Percentiles rank a stretch among this genome's conserved stretches.
phyloP scores from a whole-genome alignment of 2,797 vertebrate species.

The Hemibagrus guttatus region DNA sequence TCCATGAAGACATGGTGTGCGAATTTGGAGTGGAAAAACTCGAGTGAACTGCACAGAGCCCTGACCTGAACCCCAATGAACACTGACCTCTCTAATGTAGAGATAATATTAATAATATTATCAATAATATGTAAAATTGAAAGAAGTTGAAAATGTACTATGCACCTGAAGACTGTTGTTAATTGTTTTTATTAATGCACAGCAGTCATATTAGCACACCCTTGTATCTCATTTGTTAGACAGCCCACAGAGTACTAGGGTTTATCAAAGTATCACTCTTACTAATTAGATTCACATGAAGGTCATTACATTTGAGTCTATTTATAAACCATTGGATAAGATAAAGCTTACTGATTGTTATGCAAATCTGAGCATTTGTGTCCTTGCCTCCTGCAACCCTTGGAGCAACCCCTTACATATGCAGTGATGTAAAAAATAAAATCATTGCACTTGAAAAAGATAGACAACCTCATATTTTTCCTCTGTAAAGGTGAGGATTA shows the following conservation, averaged over 20 bases:
- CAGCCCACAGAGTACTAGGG: not conserved
- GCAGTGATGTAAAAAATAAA: not conserved
- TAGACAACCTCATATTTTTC: not conserved
- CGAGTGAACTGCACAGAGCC: not conserved
- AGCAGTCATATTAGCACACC: not conserved
- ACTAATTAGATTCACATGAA: slow-evolving; percentile 9
- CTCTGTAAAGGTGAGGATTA: not conserved
- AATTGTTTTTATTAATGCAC: not conserved
- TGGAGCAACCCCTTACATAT: not conserved
- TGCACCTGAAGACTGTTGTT: not conserved
- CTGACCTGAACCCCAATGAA: not conserved
- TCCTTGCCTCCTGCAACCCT: not conserved
- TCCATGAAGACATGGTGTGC: not conserved
- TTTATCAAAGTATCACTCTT: not conserved
- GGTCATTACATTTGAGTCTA: not conserved
- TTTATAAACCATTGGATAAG: not conserved
- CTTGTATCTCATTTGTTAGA: not conserved
- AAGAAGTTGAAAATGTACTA: slow-evolving; percentile 3
- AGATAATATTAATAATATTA: no score
- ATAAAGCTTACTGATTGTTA: not conserved
- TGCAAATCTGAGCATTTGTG: not conserved
- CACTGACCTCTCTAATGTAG: not conserved
- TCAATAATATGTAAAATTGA: no score
- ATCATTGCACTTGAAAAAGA: not conserved
- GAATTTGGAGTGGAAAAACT: not conserved